These are phyloP conservation scores for Dinothrombium tinctorium DNA, from an alignment of 1,140 invertebrate species.

Conservation along the genomic window DNA sequence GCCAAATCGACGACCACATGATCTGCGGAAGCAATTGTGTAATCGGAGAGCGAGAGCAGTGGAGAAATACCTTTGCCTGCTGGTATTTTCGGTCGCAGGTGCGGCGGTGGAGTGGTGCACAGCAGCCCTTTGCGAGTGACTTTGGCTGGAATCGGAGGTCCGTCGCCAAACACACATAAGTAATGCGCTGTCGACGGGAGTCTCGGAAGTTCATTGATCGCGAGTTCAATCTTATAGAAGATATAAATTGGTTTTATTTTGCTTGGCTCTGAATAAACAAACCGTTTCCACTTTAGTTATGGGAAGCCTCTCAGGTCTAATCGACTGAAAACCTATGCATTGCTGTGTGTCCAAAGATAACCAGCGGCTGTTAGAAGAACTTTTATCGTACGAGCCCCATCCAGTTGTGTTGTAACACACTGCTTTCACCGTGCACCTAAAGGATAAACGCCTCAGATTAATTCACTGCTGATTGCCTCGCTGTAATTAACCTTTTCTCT, in stretches of 20 bases:
- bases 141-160: slow-evolving; percentile 55
- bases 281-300: slow-evolving; percentile 58
- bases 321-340: slow-evolving; percentile 85
- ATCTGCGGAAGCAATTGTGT: too few species aligned
- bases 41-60: too few species aligned
- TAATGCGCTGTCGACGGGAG: slow-evolving; percentile 66
- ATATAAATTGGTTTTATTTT: too few species aligned
- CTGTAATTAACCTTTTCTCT: slow-evolving; percentile 45
- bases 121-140: slow-evolving; percentile 48
- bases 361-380: slow-evolving; percentile 36
- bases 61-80: too few species aligned
- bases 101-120: slow-evolving; percentile 54
- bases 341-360: slow-evolving; percentile 72
- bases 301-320: slow-evolving; percentile 64
- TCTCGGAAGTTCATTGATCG: slow-evolving; percentile 66
- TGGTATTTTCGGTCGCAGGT: slow-evolving; percentile 49
- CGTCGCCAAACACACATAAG: slow-evolving; percentile 65
- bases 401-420: not conserved
- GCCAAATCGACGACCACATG: slow-evolving; percentile 75
- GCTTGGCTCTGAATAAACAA: too few species aligned
- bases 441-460: not conserved
- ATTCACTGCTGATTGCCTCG: not conserved
- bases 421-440: not conserved
- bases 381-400: not conserved
- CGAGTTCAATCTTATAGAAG: too few species aligned